Base-by-base conservation (phyloP, 2,888 invertebrate species). In the Pandemis corylana region DNA sequence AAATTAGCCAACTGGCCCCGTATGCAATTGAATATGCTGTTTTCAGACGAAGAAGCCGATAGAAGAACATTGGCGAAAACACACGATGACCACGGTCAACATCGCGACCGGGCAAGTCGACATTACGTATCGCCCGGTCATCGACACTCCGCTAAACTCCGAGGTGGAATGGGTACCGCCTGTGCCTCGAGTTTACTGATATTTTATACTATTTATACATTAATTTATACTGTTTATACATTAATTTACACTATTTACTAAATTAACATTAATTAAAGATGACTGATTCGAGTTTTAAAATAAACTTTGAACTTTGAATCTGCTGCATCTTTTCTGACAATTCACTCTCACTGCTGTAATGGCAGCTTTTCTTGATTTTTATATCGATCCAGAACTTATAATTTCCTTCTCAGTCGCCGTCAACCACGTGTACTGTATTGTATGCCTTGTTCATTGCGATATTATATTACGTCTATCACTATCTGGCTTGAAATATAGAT, bases 1-100 rank as follows among this genome's bases (percentile, higher is more conserved):
- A 36, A 36, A 36, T 36, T 36, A 36, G 28, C 28, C 28, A 36
- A 2, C 3, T 36, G 28, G 28, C 28, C 28, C 28, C 4, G 4
- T 36, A 36, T 36, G 28, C 28, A 36, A 36, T 36, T 36, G 3
- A 36, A 2, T 36, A 5, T 5, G 2, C 36, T 64, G 56, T 61
- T 83, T 9, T 56, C 98, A 99, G 93, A 87, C 88, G 2, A 90
- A 93, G 80, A 95, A 95, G 86, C 96, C 97, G 0, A 73, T 96
- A 0, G 97, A 97, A 4, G 89, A 99, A 79, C 99, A 99, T 87
- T 99, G 99, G 99, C 96, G 99, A 80, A 99, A 99, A 88, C 99
- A 99, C 89, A 97, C 98, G 0, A 89, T 99, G n/a, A 96, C 97
- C 0, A 94, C 92, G 71, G 93, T 98, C 36, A 96, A 98, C 83